Evolutionary conservation across 2,888 invertebrate genomes (phyloP).

Genomic region (Pilophorus perplexus): DNA sequence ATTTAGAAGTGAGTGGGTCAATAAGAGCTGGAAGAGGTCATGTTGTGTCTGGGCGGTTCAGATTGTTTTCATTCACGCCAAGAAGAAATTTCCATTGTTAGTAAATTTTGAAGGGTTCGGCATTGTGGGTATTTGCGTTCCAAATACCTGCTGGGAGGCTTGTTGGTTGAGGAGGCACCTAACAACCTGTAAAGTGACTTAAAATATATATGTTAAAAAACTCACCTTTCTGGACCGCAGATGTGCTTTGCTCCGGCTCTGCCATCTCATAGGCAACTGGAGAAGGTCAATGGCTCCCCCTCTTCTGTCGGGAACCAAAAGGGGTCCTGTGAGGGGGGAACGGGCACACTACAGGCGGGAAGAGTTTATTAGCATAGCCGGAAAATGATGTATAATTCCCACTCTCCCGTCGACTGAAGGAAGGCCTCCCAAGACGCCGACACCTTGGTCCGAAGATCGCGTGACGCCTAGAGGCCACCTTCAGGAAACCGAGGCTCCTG

Average conservation of each 20-base stretch:
- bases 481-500: too few species aligned
- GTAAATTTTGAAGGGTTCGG: too few species aligned
- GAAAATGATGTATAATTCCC: conserved; percentile 34
- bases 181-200: too few species aligned
- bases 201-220: too few species aligned
- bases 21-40: too few species aligned
- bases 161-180: too few species aligned
- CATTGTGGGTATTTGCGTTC: too few species aligned
- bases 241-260: conserved; percentile 44
- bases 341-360: neutral
- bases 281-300: conserved; percentile 44
- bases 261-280: conserved; percentile 39
- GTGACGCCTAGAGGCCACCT: neutral
- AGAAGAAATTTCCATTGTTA: too few species aligned
- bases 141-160: too few species aligned
- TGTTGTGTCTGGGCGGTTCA: too few species aligned
- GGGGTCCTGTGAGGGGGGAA: neutral
- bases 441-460: neutral
- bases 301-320: neutral
- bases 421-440: conserved; percentile 11
- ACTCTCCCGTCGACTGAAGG: neutral
- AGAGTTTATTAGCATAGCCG: conserved; percentile 37
- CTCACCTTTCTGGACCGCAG: conserved; percentile 43
- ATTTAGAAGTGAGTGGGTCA: too few species aligned
- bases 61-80: too few species aligned